Conservation (phyloP, 2,888 invertebrate species). For the Asteroscopus sphinx region DNA sequence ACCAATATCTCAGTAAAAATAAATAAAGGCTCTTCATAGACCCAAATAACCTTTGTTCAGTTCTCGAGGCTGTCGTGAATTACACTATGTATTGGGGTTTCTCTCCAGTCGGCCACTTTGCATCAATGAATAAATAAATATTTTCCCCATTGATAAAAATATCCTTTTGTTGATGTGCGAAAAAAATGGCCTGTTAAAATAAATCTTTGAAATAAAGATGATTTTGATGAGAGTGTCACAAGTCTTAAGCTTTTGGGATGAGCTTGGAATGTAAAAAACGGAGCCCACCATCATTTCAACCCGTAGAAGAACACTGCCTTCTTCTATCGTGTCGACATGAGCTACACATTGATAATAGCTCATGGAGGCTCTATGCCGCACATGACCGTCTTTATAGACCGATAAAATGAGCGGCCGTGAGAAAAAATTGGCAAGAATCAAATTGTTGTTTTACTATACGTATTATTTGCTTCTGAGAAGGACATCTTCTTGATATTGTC, state of each 20-base stretch:
- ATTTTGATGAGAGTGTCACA: slow-evolving; percentile 8
- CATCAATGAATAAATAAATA: slow-evolving; percentile 63
- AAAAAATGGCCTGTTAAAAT: slow-evolving; percentile 41
- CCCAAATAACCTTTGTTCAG: slow-evolving; percentile 33
- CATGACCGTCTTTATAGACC: too few species aligned
- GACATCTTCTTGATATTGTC: too few species aligned
- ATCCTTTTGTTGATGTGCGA: slow-evolving; percentile 50
- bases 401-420: too few species aligned
- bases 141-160: slow-evolving; percentile 54
- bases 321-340: too few species aligned
- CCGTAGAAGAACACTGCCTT: too few species aligned
- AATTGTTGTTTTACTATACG: too few species aligned
- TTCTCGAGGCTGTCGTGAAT: slow-evolving; percentile 35
- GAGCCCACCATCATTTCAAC: not conserved
- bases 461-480: too few species aligned
- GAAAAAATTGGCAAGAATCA: too few species aligned
- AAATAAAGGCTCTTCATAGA: slow-evolving; percentile 28
- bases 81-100: slow-evolving; percentile 45
- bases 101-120: slow-evolving; percentile 46
- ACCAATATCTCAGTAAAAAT: slow-evolving; percentile 18
- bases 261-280: not conserved
- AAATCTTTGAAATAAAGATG: slow-evolving; percentile 23
- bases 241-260: not conserved
- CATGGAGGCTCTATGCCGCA: too few species aligned
- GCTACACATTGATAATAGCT: too few species aligned